These are phyloP conservation scores for Sprattus sprattus DNA, from an alignment of 2,113 vertebrate species.

Conservation along the genomic window DNA sequence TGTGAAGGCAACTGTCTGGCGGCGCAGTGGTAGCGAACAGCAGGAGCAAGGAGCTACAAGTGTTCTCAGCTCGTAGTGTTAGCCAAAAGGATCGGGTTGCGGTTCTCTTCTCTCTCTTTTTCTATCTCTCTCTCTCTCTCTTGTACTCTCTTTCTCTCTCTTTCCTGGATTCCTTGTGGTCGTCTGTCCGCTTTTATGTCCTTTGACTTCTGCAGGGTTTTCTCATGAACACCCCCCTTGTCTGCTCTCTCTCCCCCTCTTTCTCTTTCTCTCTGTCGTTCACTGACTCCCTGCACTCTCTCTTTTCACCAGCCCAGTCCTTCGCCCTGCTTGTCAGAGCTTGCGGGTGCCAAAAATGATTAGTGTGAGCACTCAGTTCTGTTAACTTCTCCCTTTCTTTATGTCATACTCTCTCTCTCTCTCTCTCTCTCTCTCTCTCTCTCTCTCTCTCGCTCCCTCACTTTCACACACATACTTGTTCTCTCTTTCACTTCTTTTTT, in stretches of 20 bases:
- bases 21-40: slow-evolving; percentile 22
- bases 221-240: slow-evolving; percentile 50
- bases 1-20: background rate
- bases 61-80: slow-evolving; percentile 31
- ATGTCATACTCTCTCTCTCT: slow-evolving; percentile 36
- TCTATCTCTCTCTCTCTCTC: slow-evolving; percentile 47
- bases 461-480: slow-evolving; percentile 23
- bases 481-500: slow-evolving; percentile 48
- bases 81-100: slow-evolving; percentile 40
- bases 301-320: slow-evolving; percentile 32
- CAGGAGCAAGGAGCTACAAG: slow-evolving; percentile 43
- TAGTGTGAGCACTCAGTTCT: slow-evolving; percentile 60
- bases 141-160: slow-evolving; percentile 38
- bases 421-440: too few species aligned
- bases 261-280: slow-evolving; percentile 41
- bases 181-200: slow-evolving; percentile 52
- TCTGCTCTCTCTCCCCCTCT: slow-evolving; percentile 39
- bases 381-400: slow-evolving; percentile 51
- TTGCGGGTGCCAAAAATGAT: slow-evolving; percentile 72
- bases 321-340: slow-evolving; percentile 62
- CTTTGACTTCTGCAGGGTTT: slow-evolving; percentile 23
- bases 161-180: slow-evolving; percentile 41
- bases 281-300: slow-evolving; percentile 37
- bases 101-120: slow-evolving; percentile 43
- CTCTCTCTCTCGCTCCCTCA: slow-evolving; percentile 54